These are phyloP conservation scores for Coleophora deauratella DNA, from an alignment of 2,888 invertebrate genomes.

Conservation along the genomic window DNA sequence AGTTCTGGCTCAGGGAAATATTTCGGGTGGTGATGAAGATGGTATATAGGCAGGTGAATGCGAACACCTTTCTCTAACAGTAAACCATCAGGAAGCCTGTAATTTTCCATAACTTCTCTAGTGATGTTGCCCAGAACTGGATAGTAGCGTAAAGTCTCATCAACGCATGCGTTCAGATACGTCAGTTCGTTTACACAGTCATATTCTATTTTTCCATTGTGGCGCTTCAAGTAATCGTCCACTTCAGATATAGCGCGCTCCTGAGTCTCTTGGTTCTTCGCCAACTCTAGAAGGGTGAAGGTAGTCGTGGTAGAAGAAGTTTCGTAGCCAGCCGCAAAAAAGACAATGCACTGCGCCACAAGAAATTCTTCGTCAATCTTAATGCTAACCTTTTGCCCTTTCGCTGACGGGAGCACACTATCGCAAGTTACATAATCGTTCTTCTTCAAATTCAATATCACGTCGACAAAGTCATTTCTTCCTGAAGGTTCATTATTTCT, in stretches of 20 bases:
- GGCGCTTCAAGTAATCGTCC: conserved; percentile 24
- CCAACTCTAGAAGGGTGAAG: conserved; percentile 34
- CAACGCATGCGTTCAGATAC: conserved; percentile 34
- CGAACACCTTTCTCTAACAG: conserved; percentile 37
- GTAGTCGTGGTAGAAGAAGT: conserved; percentile 34
- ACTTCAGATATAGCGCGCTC: conserved; percentile 19
- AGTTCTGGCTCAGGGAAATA: conserved; percentile 41
- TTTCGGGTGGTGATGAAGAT: conserved; percentile 38
- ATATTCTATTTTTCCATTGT: conserved; percentile 18
- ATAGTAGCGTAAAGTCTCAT: conserved; percentile 38
- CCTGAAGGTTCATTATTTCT: conserved; percentile 13
- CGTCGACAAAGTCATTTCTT: conserved; percentile 22
- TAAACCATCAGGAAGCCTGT: conserved; percentile 37
- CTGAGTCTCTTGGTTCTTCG: conserved; percentile 32
- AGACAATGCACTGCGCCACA: conserved; percentile 67
- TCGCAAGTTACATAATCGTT: conserved; percentile 25
- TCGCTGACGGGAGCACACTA: conserved; percentile 17
- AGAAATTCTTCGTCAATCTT: conserved; percentile 53
- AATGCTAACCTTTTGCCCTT: conserved; percentile 16
- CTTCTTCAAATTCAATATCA: conserved; percentile 16
- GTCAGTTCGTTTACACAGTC: conserved; percentile 36
- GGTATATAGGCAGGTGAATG: conserved; percentile 43
- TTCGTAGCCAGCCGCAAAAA: conserved; percentile 50
- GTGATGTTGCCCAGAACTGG: conserved; percentile 39
- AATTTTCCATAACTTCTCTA: conserved; percentile 41